These are phyloP conservation scores for Urocitellus parryii DNA, from an alignment of 2,113 vertebrate genomes.

Conservation along the genomic window DNA sequence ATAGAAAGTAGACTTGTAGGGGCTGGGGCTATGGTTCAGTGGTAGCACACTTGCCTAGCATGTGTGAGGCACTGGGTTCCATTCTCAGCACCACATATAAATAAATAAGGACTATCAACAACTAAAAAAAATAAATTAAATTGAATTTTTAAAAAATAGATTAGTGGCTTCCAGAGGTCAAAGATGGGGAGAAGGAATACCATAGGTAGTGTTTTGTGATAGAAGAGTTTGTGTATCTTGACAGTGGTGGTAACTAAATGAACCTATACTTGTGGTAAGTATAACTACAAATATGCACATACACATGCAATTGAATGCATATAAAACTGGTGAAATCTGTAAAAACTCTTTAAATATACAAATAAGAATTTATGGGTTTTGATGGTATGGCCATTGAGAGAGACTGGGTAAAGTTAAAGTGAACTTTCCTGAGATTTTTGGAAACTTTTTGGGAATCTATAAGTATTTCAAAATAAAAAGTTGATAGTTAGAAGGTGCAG, in stretches of 20 bases:
- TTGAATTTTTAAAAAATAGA: not conserved
- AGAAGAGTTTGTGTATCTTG: not conserved
- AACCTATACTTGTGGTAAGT: not conserved
- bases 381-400: no score
- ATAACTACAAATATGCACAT: not conserved
- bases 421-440: not conserved
- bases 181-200: not conserved
- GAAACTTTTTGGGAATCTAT: not conserved
- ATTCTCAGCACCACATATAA: no score
- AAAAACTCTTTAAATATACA: not conserved
- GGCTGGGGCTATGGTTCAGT: no score
- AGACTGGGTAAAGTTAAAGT: not conserved
- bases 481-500: no score
- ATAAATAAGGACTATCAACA: no score
- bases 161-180: not conserved
- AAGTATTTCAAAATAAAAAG: constrained; percentile 45
- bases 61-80: no score
- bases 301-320: not conserved
- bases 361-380: not conserved
- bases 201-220: not conserved
- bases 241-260: not conserved
- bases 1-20: not conserved
- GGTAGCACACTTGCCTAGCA: no score
- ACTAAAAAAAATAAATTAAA: no score
- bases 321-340: not conserved